Evolutionary conservation across 1,140 invertebrate genomes (phyloP).

Genomic region (Euwallacea similis): DNA sequence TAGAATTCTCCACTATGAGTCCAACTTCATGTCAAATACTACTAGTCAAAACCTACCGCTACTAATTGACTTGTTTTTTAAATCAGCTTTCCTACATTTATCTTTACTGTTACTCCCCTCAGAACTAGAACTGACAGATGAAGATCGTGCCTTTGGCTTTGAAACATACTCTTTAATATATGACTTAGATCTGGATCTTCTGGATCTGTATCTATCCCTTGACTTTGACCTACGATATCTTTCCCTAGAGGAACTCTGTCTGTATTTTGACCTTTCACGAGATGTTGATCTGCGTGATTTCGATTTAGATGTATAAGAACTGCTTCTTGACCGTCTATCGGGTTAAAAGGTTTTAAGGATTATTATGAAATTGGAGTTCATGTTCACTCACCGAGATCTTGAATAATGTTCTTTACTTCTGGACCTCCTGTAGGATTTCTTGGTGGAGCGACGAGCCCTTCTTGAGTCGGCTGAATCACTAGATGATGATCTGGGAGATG

Average conservation of each 20-base stretch:
- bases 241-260: conserved; percentile 17
- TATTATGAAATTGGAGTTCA: not conserved
- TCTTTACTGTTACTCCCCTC: conserved; percentile 27
- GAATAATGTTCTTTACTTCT: conserved; percentile 35
- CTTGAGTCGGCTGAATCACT: conserved; percentile 44
- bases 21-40: not conserved
- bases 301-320: conserved; percentile 39
- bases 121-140: conserved; percentile 34
- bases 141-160: conserved; percentile 40
- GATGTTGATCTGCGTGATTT: conserved; percentile 37
- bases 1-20: no score
- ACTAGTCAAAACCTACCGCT: not conserved
- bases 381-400: conserved; percentile 16
- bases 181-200: conserved; percentile 45
- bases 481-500: conserved; percentile 42
- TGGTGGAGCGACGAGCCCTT: conserved; percentile 38
- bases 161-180: conserved; percentile 45
- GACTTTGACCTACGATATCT: conserved; percentile 39
- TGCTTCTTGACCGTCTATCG: conserved; percentile 33
- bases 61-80: conserved; percentile 17
- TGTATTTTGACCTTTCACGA: conserved; percentile 39
- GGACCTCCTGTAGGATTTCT: conserved; percentile 38
- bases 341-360: conserved; percentile 11
- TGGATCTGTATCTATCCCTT: conserved; percentile 40
- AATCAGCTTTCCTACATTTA: not conserved